Evolutionary conservation across 2,113 vertebrate genomes (phyloP), one percentile per base, ranked within the genome.

Genomic region (Antigone vipio): DNA sequence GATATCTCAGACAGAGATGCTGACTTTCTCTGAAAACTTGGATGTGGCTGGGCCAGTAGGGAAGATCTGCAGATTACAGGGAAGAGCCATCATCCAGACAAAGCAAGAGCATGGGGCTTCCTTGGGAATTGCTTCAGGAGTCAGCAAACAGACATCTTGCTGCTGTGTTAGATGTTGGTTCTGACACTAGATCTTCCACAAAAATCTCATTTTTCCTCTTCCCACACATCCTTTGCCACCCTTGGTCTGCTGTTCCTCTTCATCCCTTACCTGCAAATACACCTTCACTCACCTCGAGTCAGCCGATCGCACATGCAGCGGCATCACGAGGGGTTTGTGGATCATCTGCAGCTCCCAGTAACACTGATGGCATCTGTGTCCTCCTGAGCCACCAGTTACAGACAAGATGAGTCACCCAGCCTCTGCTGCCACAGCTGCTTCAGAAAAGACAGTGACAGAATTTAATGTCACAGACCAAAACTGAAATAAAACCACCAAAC

Each of bases 281-380:
- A 50, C 10, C 20, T 69, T 26, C 1, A 0, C 59, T 85, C 86
- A 49, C 47, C 38, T 81, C 3, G 0, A 12, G 6, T 27, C 22
- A 40, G 67, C 68, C 16, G 0, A 3, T 1, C 0, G 1, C n/a
- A 52, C 13, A 0, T 21, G 47, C 47, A 40, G 80, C 35, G 42
- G 56, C 78, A 17, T 23, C 83, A 27, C 30, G 4, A 24, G 32
- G 17, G 32, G 8, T 15, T 68, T 7, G 1, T 7, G 27, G 55
- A 40, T 74, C 79, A 34, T n/a, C 91, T 47, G 29, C 38, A 44
- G 53, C 88, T 80, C 47, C 42, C 63, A 29, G 18, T 22, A 22
- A 8, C 40, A 35, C 50, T 17, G 14, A 19, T 8, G n/a, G 55
- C 34, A n/a, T 9, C 74, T 58, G 74, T 7, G 0, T 30, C 50